A percentile compares a stretch with the other conserved stretches of the same genome.
phyloP scores from a whole-genome alignment of 2,888 invertebrate genomes.

The Hedya salicella region DNA sequence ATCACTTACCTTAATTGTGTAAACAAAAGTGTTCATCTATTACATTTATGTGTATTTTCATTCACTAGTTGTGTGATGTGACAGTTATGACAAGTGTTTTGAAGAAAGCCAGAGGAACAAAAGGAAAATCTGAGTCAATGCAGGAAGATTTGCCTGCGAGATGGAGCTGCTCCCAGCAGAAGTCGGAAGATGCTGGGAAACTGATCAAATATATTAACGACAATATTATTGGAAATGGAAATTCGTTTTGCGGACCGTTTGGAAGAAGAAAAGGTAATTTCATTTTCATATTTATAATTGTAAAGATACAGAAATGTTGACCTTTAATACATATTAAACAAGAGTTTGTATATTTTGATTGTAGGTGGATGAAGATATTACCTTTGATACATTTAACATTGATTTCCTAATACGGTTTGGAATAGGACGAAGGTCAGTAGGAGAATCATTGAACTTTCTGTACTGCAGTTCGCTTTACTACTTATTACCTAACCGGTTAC shows the following conservation, averaged over 20 bases:
- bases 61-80: constrained; percentile 69
- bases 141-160: constrained; percentile 79
- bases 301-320: neutral
- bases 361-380: no score
- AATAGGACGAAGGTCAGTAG: constrained; percentile 23
- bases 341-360: neutral
- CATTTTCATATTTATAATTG: neutral
- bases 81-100: constrained; percentile 80
- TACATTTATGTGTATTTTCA: constrained; percentile 32
- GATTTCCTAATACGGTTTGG: constrained; percentile 7
- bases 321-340: neutral
- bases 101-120: constrained; percentile 79
- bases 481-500: constrained; percentile 37
- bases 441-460: constrained; percentile 39
- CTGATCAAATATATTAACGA: constrained; percentile 92
- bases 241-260: constrained; percentile 92
- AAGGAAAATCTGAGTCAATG: constrained; percentile 83
- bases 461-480: constrained; percentile 21
- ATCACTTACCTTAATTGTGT: constrained; percentile 45
- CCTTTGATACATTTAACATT: neutral
- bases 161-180: constrained; percentile 74
- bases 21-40: constrained; percentile 48
- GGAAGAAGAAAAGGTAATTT: constrained; percentile 91
- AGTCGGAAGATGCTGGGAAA: constrained; percentile 88
- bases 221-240: constrained; percentile 92